Evolutionary conservation across 2,888 invertebrate species (phyloP).

Genomic region (Athetis lepigone): DNA sequence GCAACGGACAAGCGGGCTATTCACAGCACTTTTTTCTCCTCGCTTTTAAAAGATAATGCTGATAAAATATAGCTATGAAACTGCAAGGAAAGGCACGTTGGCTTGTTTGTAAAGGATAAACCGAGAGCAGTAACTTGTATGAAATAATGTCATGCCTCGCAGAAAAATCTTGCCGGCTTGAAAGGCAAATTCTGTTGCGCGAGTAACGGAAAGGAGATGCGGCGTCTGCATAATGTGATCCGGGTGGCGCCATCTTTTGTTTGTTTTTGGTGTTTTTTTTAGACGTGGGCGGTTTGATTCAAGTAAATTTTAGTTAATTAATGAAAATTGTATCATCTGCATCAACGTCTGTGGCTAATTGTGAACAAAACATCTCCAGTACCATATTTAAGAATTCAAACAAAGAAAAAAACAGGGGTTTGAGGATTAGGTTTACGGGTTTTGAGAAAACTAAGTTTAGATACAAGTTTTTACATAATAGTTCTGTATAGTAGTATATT

Average conservation of each 20-base stretch:
- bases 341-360: too few species aligned
- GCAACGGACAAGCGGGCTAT: slow-evolving; percentile 65
- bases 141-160: slow-evolving; percentile 73
- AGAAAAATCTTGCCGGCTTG: slow-evolving; percentile 74
- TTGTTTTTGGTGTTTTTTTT: slow-evolving; percentile 28
- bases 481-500: too few species aligned
- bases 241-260: slow-evolving; percentile 51
- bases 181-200: slow-evolving; percentile 79
- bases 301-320: too few species aligned
- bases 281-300: neutral
- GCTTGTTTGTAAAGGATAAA: slow-evolving; percentile 58
- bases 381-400: too few species aligned
- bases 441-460: too few species aligned
- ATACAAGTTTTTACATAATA: too few species aligned
- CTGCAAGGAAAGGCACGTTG: slow-evolving; percentile 64
- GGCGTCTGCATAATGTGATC: slow-evolving; percentile 70
- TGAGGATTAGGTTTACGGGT: too few species aligned
- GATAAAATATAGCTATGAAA: slow-evolving; percentile 71
- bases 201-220: slow-evolving; percentile 64
- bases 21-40: slow-evolving; percentile 60
- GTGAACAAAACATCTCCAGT: too few species aligned
- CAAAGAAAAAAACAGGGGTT: too few species aligned
- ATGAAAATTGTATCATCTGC: too few species aligned
- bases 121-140: slow-evolving; percentile 69
- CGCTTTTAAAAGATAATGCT: slow-evolving; percentile 67